phyloP scores from a whole-genome alignment of 2,888 invertebrate species.

The Eubasilissa splendida region DNA sequence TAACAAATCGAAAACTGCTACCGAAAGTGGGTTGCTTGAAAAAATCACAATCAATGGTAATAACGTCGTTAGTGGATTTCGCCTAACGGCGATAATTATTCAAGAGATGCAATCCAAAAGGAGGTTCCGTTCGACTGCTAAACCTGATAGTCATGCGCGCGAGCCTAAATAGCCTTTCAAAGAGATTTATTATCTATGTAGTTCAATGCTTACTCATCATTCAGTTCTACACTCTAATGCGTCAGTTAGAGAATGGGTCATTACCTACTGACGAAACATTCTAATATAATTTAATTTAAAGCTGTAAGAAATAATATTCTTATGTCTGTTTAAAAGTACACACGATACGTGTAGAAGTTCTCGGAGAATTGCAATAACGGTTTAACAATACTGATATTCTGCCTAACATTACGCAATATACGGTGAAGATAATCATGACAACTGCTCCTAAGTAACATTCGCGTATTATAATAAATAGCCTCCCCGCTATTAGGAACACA shows the following conservation, averaged over 20 bases:
- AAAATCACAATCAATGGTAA: conserved; percentile 9
- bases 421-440: background rate
- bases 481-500: background rate
- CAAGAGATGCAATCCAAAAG: conserved; percentile 3
- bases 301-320: too few species aligned
- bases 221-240: too few species aligned
- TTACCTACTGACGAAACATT: too few species aligned
- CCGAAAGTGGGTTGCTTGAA: conserved; percentile 9
- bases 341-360: too few species aligned
- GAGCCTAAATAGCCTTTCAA: conserved; percentile 8
- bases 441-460: conserved; percentile 1
- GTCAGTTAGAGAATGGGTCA: too few species aligned
- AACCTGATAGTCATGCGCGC: background rate
- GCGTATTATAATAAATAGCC: conserved; percentile 7
- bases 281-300: too few species aligned
- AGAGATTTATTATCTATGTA: conserved; percentile 2
- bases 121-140: background rate
- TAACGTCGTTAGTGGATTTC: conserved; percentile 18
- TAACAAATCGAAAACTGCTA: conserved; percentile 1
- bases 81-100: conserved; percentile 10
- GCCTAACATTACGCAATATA: too few species aligned
- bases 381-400: too few species aligned
- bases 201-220: too few species aligned
- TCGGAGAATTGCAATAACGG: too few species aligned
- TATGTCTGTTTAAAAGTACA: too few species aligned